Percentiles rank a stretch among this genome's conserved stretches.
Conservation (phyloP, 2,888 invertebrate species). For the Operophtera brumata region DNA sequence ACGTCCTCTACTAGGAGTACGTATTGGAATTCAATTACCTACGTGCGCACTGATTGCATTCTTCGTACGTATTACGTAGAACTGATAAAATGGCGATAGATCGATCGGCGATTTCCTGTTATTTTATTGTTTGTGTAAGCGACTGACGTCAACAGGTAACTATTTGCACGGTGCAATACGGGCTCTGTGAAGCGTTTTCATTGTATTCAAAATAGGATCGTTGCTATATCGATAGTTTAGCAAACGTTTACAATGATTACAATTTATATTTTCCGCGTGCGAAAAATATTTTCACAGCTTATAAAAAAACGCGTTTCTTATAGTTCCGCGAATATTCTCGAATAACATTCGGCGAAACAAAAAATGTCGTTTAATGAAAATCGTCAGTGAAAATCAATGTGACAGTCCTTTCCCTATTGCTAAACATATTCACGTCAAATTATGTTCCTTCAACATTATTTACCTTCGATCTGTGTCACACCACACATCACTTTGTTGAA, state of each 20-base stretch:
- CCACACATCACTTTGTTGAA: too few species aligned
- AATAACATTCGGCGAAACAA: too few species aligned
- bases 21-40: slow-evolving; percentile 34
- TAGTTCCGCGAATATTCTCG: too few species aligned
- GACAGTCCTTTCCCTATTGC: too few species aligned
- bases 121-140: slow-evolving; percentile 45
- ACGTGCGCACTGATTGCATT: slow-evolving; percentile 35
- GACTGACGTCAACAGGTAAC: slow-evolving; percentile 41
- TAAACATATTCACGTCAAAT: not conserved
- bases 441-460: not conserved
- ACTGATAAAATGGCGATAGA: slow-evolving; percentile 44
- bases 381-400: too few species aligned
- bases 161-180: not conserved
- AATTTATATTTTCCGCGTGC: too few species aligned
- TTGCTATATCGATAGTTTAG: too few species aligned
- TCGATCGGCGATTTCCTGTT: slow-evolving; percentile 41
- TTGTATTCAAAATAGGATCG: not conserved
- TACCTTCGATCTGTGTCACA: too few species aligned
- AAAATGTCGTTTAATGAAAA: too few species aligned
- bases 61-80: slow-evolving; percentile 41
- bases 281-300: too few species aligned
- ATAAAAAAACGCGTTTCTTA: too few species aligned
- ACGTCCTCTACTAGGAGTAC: slow-evolving; percentile 5
- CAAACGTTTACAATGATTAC: too few species aligned
- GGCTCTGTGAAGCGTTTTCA: not conserved